A percentile compares a stretch with the other conserved stretches of the same genome.
phyloP scores from a whole-genome alignment of 2,797 vertebrate genomes.

The Molossus alvarezi region DNA sequence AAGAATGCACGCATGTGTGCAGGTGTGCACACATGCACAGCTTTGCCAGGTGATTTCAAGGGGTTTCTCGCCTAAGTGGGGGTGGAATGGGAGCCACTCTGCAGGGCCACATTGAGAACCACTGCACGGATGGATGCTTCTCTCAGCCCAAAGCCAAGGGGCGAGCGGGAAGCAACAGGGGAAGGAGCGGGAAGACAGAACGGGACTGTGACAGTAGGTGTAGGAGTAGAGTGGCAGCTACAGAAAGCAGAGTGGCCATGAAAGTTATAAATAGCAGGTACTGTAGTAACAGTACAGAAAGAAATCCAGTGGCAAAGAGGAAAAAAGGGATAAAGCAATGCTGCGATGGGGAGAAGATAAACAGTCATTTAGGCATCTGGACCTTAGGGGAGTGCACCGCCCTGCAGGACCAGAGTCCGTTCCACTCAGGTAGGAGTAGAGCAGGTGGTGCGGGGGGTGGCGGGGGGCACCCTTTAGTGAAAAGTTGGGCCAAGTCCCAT shows the following conservation, averaged over 20 bases:
- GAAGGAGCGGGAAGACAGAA: neutral
- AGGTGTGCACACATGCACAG: neutral
- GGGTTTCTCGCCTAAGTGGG: neutral
- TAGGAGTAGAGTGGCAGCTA: neutral
- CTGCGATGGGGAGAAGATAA: neutral
- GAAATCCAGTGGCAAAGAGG: neutral
- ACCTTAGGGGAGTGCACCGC: neutral
- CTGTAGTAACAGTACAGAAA: neutral
- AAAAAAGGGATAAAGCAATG: neutral
- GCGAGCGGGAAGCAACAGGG: neutral
- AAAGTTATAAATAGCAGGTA: neutral
- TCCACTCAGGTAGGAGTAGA: rapidly evolving
- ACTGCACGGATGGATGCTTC: neutral
- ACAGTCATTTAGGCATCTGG: neutral
- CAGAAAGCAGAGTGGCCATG: neutral
- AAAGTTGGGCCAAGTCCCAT: neutral
- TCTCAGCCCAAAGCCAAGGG: neutral
- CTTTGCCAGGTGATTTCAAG: neutral
- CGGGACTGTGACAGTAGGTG: neutral
- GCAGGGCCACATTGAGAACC: neutral
- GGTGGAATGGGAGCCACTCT: rapidly evolving
- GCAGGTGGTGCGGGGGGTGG: neutral
- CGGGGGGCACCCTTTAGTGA: neutral
- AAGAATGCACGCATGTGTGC: neutral
- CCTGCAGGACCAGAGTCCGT: neutral